Conservation (phyloP, 2,797 vertebrate species). For the Xerus rutilus region DNA sequence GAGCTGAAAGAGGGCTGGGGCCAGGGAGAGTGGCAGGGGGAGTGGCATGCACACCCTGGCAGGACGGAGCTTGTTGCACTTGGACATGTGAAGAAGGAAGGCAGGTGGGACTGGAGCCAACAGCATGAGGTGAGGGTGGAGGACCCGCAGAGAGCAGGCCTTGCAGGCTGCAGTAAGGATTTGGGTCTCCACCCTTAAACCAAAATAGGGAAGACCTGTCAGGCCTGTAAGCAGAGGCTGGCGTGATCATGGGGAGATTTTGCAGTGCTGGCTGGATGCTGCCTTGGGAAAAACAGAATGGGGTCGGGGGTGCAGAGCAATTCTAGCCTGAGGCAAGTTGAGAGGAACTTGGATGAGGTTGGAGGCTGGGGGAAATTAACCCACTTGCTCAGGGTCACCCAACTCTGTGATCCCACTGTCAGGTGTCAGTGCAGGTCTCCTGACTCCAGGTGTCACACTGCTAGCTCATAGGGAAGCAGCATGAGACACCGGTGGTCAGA, state of each 20-base stretch:
- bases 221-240: not conserved
- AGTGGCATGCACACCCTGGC: not conserved
- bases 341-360: not conserved
- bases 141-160: not conserved
- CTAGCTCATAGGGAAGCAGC: not conserved
- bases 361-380: not conserved
- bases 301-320: not conserved
- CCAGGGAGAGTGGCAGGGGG: not conserved
- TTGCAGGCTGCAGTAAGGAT: not conserved
- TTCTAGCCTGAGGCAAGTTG: not conserved
- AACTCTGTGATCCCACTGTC: not conserved
- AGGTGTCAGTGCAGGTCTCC: not conserved
- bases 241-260: not conserved
- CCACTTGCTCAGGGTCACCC: not conserved
- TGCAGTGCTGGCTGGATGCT: no score
- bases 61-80: not conserved
- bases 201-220: not conserved
- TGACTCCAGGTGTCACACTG: not conserved
- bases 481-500: not conserved
- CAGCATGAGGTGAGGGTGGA: fast-evolving
- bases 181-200: not conserved
- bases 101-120: no score
- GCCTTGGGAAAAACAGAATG: not conserved
- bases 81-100: fast-evolving
- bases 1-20: not conserved